Conservation (phyloP, 1,140 invertebrate genomes). For the Tribolium madens region DNA sequence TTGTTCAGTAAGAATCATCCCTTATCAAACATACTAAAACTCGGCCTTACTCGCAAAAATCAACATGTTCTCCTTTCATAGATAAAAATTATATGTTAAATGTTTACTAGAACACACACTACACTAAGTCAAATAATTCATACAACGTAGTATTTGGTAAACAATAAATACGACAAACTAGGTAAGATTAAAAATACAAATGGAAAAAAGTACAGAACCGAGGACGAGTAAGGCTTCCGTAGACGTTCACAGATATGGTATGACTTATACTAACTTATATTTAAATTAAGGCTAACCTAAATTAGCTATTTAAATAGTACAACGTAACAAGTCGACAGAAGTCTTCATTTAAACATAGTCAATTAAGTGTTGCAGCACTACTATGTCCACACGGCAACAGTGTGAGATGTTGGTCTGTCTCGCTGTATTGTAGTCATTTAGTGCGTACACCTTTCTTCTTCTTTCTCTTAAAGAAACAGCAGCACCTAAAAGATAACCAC, state of each 20-base stretch:
- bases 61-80: slow-evolving; percentile 28
- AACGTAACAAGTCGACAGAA: slow-evolving; percentile 61
- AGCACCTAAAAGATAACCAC: slow-evolving; percentile 84
- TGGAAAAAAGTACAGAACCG: slow-evolving; percentile 54
- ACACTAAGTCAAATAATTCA: slow-evolving; percentile 55
- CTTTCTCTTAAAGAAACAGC: slow-evolving; percentile 96
- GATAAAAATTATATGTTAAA: slow-evolving; percentile 53
- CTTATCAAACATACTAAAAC: slow-evolving; percentile 49
- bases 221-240: slow-evolving; percentile 60
- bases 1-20: slow-evolving; percentile 43
- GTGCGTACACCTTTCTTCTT: slow-evolving; percentile 91
- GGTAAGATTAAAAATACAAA: slow-evolving; percentile 50
- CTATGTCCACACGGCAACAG: slow-evolving; percentile 66
- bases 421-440: slow-evolving; percentile 78
- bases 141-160: slow-evolving; percentile 59
- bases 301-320: slow-evolving; percentile 63
- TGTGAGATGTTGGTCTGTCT: slow-evolving; percentile 65
- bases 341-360: slow-evolving; percentile 56
- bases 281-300: slow-evolving; percentile 65
- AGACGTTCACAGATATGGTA: slow-evolving; percentile 63
- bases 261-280: slow-evolving; percentile 60
- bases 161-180: slow-evolving; percentile 59
- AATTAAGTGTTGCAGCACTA: slow-evolving; percentile 64
- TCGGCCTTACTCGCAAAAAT: slow-evolving; percentile 51
- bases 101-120: slow-evolving; percentile 57